These are phyloP conservation scores for Loxodonta africana DNA, from an alignment of 2,113 vertebrate genomes.

Conservation along the genomic window DNA sequence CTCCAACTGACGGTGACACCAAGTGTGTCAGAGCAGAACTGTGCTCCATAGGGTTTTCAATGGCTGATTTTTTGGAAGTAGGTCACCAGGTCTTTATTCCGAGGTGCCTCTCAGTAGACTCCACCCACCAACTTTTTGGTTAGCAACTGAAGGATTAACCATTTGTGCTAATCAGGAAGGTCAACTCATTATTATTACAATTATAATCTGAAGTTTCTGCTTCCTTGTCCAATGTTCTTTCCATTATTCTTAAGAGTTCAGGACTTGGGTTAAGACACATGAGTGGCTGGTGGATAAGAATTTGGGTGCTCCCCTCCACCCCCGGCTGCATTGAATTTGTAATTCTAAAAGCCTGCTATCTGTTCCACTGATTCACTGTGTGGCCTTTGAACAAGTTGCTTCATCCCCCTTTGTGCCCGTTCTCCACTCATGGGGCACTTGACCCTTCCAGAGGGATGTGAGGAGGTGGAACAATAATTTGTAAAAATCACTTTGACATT, in stretches of 20 bases:
- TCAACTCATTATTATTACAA: background rate
- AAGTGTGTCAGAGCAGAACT: background rate
- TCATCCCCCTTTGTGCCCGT: background rate
- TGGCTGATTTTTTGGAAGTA: too few relatives aligned
- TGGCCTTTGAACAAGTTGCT: background rate
- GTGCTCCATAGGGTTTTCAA: background rate
- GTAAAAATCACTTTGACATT: background rate
- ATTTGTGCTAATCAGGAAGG: background rate
- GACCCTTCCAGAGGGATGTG: background rate
- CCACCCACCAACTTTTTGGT: background rate
- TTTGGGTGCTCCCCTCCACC: too few relatives aligned
- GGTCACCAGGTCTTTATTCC: too few relatives aligned
- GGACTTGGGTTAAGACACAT: background rate
- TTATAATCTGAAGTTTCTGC: rapidly evolving
- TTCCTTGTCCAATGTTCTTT: rapidly evolving
- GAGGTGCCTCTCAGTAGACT: background rate
- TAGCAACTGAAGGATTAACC: background rate
- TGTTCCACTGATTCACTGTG: rapidly evolving
- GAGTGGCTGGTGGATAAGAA: background rate
- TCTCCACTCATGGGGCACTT: background rate
- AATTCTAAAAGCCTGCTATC: background rate
- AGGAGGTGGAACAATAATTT: background rate
- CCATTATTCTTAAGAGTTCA: rapidly evolving
- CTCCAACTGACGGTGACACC: background rate
- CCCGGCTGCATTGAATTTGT: background rate